Conservation (phyloP, 2,797 vertebrate genomes). For the Sebastolobus altivelis region DNA sequence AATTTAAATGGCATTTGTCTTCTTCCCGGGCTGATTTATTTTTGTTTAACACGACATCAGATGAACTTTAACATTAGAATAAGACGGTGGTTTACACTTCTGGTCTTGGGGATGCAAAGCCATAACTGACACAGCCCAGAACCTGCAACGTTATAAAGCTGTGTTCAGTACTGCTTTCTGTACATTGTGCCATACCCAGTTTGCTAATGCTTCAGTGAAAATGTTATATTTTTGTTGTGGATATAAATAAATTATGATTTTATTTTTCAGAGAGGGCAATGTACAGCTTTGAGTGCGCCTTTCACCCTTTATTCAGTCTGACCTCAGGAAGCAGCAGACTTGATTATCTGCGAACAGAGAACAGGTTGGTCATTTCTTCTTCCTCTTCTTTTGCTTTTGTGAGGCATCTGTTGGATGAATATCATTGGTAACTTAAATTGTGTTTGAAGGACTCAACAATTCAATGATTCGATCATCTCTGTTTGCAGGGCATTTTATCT, state of each 20-base stretch:
- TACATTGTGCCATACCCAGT: background rate
- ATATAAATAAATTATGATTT: background rate
- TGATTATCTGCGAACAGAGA: slow-evolving; percentile 94
- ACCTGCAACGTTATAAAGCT: background rate
- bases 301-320: slow-evolving; percentile 96
- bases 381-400: background rate
- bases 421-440: slow-evolving; percentile 4
- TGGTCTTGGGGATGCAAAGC: slow-evolving; percentile 8
- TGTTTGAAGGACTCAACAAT: slow-evolving; percentile 5
- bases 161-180: background rate
- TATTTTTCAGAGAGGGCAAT: slow-evolving; percentile 90
- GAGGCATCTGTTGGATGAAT: background rate
- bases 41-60: slow-evolving; percentile 1
- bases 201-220: background rate
- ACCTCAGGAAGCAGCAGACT: slow-evolving; percentile 92
- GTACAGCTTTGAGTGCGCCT: slow-evolving; percentile 95
- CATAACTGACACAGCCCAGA: too few relatives aligned
- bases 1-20: slow-evolving; percentile 26
- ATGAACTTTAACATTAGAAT: slow-evolving; percentile 14
- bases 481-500: slow-evolving; percentile 93
- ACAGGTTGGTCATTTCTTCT: slow-evolving; percentile 86
- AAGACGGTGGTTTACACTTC: slow-evolving; percentile 3
- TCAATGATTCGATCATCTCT: slow-evolving; percentile 28
- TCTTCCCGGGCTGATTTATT: background rate
- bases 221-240: background rate